A percentile compares a stretch with the other conserved stretches of the same genome.
These are phyloP conservation scores for Isichthys henryi DNA, from an alignment of 2,113 vertebrate genomes.

Conservation along the genomic window DNA sequence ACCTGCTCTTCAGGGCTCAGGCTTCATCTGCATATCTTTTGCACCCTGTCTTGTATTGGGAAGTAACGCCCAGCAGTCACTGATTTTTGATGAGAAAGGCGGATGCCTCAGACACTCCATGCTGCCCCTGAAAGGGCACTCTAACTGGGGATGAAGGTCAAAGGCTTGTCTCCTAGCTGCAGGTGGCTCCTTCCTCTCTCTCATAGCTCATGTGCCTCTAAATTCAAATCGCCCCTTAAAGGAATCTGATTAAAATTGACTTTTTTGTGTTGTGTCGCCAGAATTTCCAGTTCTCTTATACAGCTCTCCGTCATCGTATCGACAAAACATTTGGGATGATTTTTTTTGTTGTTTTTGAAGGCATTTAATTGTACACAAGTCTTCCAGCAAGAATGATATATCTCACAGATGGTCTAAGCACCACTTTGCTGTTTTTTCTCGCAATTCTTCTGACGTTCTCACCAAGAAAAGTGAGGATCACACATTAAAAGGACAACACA, in stretches of 20 bases:
- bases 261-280: not conserved
- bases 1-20: conserved; percentile 73
- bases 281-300: conserved; percentile 14
- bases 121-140: conserved; percentile 60
- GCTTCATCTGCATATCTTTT: conserved; percentile 87
- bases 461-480: not conserved
- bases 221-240: conserved; percentile 15
- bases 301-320: not conserved
- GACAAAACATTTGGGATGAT: not conserved
- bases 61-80: conserved; percentile 75
- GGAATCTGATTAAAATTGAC: conserved; percentile 27
- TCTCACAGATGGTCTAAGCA: not conserved
- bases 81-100: conserved; percentile 67
- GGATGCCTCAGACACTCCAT: conserved; percentile 58
- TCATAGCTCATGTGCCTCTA: conserved; percentile 28
- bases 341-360: not conserved
- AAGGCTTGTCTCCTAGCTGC: conserved; percentile 74
- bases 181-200: conserved; percentile 71
- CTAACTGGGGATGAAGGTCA: conserved; percentile 80
- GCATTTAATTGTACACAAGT: not conserved
- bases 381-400: not conserved
- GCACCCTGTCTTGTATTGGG: conserved; percentile 79
- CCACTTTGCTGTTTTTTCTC: not conserved
- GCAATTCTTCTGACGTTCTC: not conserved
- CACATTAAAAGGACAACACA: conserved; percentile 4